These are phyloP conservation scores for Chironomus striatipennis DNA, from an alignment of 1,140 invertebrate genomes.

Conservation along the genomic window DNA sequence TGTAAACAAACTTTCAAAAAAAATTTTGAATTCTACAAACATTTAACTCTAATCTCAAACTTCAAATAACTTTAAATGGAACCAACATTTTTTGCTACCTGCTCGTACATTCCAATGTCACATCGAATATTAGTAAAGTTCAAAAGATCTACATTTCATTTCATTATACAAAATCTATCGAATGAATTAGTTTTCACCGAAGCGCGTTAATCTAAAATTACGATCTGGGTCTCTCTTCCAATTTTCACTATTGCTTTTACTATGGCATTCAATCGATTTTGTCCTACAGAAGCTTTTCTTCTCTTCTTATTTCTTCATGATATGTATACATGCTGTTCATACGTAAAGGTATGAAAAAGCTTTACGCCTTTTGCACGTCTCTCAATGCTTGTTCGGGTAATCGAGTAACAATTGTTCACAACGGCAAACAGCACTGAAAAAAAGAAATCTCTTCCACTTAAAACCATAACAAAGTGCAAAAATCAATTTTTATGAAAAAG, in stretches of 20 bases:
- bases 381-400: neutral
- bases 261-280: neutral
- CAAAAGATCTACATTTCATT: no score
- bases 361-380: constrained; percentile 14
- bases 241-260: no score
- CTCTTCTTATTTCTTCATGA: neutral
- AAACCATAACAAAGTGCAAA: constrained; percentile 13
- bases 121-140: no score
- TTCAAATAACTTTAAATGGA: no score
- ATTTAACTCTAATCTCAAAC: no score
- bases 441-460: neutral
- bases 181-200: neutral
- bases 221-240: neutral
- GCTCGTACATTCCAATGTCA: no score
- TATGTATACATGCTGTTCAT: neutral
- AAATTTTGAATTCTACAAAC: no score
- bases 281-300: neutral
- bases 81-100: no score
- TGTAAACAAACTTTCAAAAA: no score
- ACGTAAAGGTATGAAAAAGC: neutral
- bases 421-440: neutral
- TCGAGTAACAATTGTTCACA: neutral
- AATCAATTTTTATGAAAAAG: constrained; percentile 15
- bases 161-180: no score
- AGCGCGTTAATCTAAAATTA: neutral